Evolutionary conservation across 2,113 vertebrate species (phyloP).

Genomic region (Caloenas nicobarica): DNA sequence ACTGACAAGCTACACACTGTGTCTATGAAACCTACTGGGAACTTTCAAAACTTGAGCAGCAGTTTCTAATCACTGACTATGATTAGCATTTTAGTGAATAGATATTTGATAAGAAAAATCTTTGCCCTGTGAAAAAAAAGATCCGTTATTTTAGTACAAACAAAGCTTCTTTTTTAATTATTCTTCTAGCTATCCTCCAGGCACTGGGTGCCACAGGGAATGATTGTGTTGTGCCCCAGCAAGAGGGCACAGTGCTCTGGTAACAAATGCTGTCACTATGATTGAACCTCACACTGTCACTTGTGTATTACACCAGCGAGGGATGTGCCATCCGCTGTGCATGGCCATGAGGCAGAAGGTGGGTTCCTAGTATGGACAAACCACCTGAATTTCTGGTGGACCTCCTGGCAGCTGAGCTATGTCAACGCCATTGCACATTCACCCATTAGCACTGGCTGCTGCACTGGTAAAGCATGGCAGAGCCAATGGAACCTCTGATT

Average conservation of each 20-base stretch:
- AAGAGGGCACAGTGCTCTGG: neutral
- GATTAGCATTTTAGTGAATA: slow-evolving; percentile 81
- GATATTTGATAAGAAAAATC: slow-evolving; percentile 79
- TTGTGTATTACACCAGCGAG: neutral
- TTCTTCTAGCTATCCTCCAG: neutral
- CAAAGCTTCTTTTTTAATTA: slow-evolving; percentile 62
- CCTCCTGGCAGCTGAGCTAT: neutral
- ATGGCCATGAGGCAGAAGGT: no score
- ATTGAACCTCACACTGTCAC: neutral
- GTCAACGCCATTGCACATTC: neutral
- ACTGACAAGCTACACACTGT: slow-evolving; percentile 78
- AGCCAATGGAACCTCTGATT: neutral
- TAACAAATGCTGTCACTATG: neutral
- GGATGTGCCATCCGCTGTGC: neutral
- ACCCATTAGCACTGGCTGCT: rapidly evolving
- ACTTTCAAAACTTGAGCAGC: slow-evolving; percentile 78
- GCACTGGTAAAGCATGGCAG: neutral
- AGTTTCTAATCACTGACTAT: slow-evolving; percentile 81
- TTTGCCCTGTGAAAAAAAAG: slow-evolving; percentile 59
- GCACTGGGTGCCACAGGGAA: neutral
- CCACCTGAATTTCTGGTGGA: neutral
- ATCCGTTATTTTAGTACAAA: slow-evolving; percentile 40
- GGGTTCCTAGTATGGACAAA: neutral
- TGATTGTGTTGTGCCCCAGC: neutral
- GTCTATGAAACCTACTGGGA: slow-evolving; percentile 78